phyloP scores from a whole-genome alignment of 2,113 vertebrate species.

The Oryzias curvinotus region DNA sequence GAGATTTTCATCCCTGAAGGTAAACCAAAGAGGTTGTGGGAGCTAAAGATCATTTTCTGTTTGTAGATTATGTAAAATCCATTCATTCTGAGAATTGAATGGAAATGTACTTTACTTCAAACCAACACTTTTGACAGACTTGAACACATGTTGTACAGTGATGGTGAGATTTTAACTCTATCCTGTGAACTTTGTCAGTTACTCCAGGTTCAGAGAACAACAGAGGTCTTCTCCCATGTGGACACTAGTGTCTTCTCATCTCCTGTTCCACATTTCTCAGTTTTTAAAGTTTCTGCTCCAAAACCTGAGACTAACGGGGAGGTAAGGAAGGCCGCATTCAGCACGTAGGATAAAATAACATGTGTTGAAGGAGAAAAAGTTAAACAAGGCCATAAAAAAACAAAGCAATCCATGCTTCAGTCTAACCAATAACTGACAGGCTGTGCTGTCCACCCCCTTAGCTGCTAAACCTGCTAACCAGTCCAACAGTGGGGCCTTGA shows the following conservation, averaged over 20 bases:
- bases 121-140: background rate
- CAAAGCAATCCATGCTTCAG: background rate
- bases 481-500: too few relatives aligned
- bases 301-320: conserved; percentile 88
- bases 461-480: too few relatives aligned
- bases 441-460: background rate
- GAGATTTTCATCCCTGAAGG: too few relatives aligned
- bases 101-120: too few relatives aligned
- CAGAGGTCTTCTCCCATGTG: conserved; percentile 80
- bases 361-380: background rate
- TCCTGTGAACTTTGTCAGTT: conserved; percentile 72
- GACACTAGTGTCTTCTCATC: conserved; percentile 73
- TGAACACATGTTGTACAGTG: background rate
- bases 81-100: too few relatives aligned
- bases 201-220: conserved; percentile 84
- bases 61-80: too few relatives aligned
- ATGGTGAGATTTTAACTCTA: conserved; percentile 13
- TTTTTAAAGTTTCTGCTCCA: conserved; percentile 92
- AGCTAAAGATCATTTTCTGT: too few relatives aligned
- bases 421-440: background rate
- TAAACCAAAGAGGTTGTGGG: too few relatives aligned
- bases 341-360: conserved; percentile 21
- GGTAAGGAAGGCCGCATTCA: conserved; percentile 78
- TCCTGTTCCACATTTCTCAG: conserved; percentile 90
- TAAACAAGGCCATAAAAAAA: background rate